phyloP scores from a whole-genome alignment of 2,113 vertebrate genomes.

The Campylomormyrus tamandua region DNA sequence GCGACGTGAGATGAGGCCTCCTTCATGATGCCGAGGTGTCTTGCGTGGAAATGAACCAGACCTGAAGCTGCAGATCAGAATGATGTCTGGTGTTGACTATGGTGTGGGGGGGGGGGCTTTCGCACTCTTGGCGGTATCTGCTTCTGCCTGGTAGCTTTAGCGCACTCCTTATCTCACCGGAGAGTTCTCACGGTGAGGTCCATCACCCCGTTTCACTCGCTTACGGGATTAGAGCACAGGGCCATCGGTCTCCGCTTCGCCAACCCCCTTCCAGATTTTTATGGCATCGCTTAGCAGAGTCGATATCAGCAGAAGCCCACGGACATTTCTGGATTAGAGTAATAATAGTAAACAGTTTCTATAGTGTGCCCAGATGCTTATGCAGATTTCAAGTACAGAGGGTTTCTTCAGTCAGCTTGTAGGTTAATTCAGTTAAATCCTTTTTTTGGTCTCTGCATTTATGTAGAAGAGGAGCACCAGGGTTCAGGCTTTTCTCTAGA shows the following conservation, averaged over 20 bases:
- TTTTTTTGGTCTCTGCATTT: neutral
- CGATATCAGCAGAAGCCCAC: neutral
- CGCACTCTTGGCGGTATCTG: neutral
- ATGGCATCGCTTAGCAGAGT: neutral
- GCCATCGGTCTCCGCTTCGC: neutral
- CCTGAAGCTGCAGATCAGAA: neutral
- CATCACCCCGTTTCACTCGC: neutral
- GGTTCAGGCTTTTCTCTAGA: neutral
- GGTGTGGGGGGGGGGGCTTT: neutral
- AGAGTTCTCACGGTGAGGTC: neutral
- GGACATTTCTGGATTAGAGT: neutral
- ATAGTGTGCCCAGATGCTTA: neutral
- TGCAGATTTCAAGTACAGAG: neutral
- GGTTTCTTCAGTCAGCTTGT: neutral
- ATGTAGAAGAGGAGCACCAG: neutral
- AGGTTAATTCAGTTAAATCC: neutral
- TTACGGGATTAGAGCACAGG: neutral
- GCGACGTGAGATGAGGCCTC: neutral
- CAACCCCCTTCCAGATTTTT: neutral
- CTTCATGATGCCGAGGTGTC: neutral
- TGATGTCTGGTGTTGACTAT: neutral
- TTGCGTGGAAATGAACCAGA: neutral
- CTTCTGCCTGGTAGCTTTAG: neutral
- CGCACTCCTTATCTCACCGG: neutral
- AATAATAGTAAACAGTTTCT: neutral